These are phyloP conservation scores for Disparrhopalites patrizii DNA, from an alignment of 2,888 invertebrate species.

Conservation along the genomic window DNA sequence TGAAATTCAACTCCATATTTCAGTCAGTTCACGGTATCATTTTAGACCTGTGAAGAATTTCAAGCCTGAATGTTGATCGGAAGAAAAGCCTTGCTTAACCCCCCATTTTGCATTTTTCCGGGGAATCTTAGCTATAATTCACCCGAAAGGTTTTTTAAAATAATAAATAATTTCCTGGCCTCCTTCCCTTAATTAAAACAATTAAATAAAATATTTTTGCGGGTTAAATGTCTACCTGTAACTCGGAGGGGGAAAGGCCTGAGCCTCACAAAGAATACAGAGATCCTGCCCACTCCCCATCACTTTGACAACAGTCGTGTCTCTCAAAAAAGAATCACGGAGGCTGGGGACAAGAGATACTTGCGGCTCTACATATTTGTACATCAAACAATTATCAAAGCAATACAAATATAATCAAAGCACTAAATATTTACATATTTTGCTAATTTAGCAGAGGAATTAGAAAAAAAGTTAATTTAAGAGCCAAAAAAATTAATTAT, in stretches of 20 bases:
- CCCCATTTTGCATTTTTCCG: no score
- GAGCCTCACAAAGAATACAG: slow-evolving; percentile 49
- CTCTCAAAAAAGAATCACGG: slow-evolving; percentile 51
- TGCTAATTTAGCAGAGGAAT: background rate
- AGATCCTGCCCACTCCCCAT: slow-evolving; percentile 46
- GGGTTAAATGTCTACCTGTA: no score
- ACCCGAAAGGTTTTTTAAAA: no score
- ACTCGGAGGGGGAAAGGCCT: slow-evolving; percentile 45
- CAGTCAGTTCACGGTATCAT: background rate
- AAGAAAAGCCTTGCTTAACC: no score
- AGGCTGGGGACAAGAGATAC: slow-evolving; percentile 56
- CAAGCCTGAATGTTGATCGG: slow-evolving; percentile 30
- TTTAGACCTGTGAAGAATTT: no score
- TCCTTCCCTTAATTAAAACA: no score
- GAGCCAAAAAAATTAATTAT: no score
- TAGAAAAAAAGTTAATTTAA: no score
- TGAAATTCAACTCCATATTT: background rate
- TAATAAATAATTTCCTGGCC: no score
- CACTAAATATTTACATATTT: background rate
- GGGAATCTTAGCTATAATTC: no score
- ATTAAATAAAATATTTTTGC: no score
- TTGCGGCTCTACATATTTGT: slow-evolving; percentile 48
- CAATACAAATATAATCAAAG: background rate
- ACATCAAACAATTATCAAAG: slow-evolving; percentile 19
- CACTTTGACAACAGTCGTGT: slow-evolving; percentile 46